Conservation (phyloP, 2,888 invertebrate genomes). For the Eustalomyia histrio region DNA sequence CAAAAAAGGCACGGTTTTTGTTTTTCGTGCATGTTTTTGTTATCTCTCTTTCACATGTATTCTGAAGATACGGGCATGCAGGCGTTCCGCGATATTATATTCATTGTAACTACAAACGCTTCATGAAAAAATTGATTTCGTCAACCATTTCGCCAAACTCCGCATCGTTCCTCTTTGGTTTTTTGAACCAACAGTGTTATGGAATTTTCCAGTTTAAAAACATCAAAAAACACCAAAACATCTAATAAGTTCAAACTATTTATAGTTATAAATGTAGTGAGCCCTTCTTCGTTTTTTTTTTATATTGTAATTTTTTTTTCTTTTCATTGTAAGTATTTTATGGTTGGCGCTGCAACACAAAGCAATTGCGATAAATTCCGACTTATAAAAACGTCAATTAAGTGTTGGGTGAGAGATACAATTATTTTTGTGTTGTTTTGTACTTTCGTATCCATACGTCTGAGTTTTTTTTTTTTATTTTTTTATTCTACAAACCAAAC, state of each 20-base stretch:
- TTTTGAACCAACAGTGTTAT: no score
- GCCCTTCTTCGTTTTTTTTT: slow-evolving; percentile 28
- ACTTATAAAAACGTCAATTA: slow-evolving; percentile 67
- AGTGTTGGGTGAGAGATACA: slow-evolving; percentile 65
- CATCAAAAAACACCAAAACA: no score
- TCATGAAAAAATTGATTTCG: no score
- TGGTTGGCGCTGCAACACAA: slow-evolving; percentile 61
- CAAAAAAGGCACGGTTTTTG: no score
- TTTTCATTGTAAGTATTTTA: slow-evolving; percentile 53
- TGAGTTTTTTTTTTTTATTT: no score
- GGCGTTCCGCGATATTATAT: no score
- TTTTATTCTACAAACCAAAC: slow-evolving; percentile 35
- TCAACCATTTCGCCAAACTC: no score
- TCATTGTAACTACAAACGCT: no score
- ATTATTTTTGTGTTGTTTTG: slow-evolving; percentile 47
- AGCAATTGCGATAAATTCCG: slow-evolving; percentile 64
- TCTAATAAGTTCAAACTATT: slow-evolving; percentile 3
- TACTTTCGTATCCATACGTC: slow-evolving; percentile 14
- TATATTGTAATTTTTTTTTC: slow-evolving; percentile 34
- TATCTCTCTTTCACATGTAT: no score
- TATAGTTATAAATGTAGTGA: slow-evolving; percentile 38
- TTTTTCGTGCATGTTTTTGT: no score
- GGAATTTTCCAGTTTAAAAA: neutral
- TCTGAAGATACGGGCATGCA: no score
- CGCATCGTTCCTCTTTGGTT: no score